Base-by-base conservation (phyloP, 1,140 invertebrate genomes). In the Venturia canescens region DNA sequence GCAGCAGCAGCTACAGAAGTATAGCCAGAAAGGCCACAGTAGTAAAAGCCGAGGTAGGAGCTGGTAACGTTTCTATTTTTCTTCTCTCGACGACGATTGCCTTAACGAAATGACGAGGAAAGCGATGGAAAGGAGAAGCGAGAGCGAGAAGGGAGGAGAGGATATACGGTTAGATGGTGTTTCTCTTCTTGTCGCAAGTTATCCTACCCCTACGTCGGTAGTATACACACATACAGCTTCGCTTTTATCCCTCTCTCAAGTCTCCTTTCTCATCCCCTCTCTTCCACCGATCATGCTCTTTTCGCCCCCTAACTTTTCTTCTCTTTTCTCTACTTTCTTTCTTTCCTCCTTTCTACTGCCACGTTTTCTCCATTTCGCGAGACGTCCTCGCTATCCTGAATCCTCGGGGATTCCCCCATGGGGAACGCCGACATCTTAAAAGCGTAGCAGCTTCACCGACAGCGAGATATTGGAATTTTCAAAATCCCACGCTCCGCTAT, bases 381-480 rank as follows among this genome's bases (percentile, higher is more conserved):
- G 48, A 53, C 21, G 70, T 72, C 6, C 23, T 27, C 23, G 29
- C 63, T 38, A 53, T 26, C 48, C 31, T 53, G 66, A 79, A 70
- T 79, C 67, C 77, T 69, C 63, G 38, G 67, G 77, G 77, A 79
- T 57, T 69, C 77, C 67, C 6, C 77, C 60, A 31, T 67, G 1
- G 63, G 26, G 63, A 29, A 63, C 26, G 27, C 27, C 26, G 15
- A 21, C 63, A 31, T 11, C 63, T 29, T 29, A 11, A 15, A 16
- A 15, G 27, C 13, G 63, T 27, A 27, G 27, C 9, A 29, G 26
- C 63, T 67, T 67, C 27, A 67, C 2, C 63, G 63, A 18, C 23
- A 63, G 23, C 27, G 70, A 75, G 79, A 86, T 84, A 86, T 85
- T 84, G 85, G 84, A 86, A 86, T 86, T 85, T 86, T 82, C 78